Evolutionary conservation across 2,113 vertebrate genomes (phyloP).

Genomic region (Sminthopsis crassicaudata): DNA sequence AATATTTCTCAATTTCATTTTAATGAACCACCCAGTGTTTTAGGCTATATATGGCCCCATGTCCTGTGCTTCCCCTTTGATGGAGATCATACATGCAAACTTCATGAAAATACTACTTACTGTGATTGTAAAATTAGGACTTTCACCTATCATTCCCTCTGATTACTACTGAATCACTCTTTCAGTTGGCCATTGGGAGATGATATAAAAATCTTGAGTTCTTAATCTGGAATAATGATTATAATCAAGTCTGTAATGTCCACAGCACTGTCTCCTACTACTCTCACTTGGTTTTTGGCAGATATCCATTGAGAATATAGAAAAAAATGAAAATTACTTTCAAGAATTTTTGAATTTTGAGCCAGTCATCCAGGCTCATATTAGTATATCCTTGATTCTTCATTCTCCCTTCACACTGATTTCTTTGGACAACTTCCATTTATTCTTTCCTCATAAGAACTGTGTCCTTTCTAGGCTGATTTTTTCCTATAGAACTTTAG

Average conservation of each 20-base stretch:
- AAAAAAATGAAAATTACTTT: neutral
- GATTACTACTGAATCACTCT: neutral
- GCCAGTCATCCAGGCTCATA: neutral
- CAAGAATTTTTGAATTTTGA: neutral
- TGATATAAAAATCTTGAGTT: neutral
- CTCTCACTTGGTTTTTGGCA: neutral
- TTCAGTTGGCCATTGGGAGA: neutral
- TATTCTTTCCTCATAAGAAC: neutral
- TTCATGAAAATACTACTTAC: neutral
- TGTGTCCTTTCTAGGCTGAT: neutral
- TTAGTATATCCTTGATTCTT: neutral
- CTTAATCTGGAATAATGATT: neutral
- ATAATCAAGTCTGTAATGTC: neutral
- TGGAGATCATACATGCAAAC: neutral
- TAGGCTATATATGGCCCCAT: neutral
- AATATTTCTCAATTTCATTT: too few species aligned
- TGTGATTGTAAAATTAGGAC: neutral
- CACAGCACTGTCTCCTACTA: neutral
- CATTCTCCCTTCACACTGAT: neutral
- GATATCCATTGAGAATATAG: neutral
- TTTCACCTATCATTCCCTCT: neutral
- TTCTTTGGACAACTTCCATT: neutral
- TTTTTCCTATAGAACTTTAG: neutral
- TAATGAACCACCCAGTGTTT: too few species aligned
- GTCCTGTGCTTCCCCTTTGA: neutral